Evolutionary conservation across 2,113 vertebrate genomes (phyloP).

Genomic region (Tenrec ecaudatus): DNA sequence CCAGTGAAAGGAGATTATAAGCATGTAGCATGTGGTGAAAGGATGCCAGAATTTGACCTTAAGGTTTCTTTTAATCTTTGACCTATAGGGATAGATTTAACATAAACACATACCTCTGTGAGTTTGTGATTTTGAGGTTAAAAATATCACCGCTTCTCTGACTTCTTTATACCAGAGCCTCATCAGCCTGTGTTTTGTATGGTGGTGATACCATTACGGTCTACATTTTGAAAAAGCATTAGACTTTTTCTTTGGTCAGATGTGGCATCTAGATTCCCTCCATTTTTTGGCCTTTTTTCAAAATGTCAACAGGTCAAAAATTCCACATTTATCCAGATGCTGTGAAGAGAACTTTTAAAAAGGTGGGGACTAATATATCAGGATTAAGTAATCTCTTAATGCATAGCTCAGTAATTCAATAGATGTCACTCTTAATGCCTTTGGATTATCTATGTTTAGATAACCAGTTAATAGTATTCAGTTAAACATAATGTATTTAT

Average conservation of each 20-base stretch:
- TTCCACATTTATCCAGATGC: not conserved
- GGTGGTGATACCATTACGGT: conserved; percentile 84
- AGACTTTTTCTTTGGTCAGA: conserved; percentile 86
- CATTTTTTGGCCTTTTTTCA: conserved; percentile 68
- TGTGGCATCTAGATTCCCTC: conserved; percentile 58
- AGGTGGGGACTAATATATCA: conserved; percentile 55
- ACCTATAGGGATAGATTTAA: not conserved
- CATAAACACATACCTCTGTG: not conserved
- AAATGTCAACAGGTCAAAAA: conserved; percentile 69
- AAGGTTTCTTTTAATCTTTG: not conserved
- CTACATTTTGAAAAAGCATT: conserved; percentile 92
- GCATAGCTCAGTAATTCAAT: conserved; percentile 3
- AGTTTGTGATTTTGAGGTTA: conserved; percentile 43
- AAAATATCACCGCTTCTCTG: conserved; percentile 54
- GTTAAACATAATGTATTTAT: conserved; percentile 28
- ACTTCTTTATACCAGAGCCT: conserved; percentile 80
- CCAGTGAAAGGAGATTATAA: not conserved
- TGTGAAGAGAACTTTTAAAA: conserved; percentile 52
- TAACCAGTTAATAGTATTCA: conserved; percentile 58
- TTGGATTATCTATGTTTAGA: conserved; percentile 23
- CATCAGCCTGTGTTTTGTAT: conserved; percentile 88
- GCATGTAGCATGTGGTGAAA: not conserved
- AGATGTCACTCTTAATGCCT: conserved; percentile 38
- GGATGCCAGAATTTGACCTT: not conserved
- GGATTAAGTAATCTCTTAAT: not conserved